Percentiles rank a stretch among this genome's conserved stretches.
Evolutionary conservation across 2,888 invertebrate species (phyloP).

Genomic region (Lycaena phlaeas): DNA sequence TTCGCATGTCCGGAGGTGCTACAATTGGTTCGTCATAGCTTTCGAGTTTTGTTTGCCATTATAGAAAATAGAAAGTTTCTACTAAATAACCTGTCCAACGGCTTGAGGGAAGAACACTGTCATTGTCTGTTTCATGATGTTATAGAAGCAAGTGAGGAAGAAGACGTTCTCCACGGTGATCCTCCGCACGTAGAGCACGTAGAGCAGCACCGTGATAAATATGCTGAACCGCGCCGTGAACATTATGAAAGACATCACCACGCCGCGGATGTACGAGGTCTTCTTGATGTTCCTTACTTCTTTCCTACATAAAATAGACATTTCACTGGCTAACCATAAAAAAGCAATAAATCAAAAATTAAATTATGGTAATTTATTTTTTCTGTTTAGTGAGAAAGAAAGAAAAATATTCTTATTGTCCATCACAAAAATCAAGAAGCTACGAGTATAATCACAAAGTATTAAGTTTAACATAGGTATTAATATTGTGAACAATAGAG

Average conservation of each 20-base stretch:
- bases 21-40: too few relatives aligned
- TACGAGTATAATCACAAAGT: too few relatives aligned
- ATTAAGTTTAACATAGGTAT: too few relatives aligned
- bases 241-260: slow-evolving; percentile 76
- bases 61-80: too few relatives aligned
- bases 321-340: too few relatives aligned
- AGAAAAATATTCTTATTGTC: too few relatives aligned
- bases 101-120: slow-evolving; percentile 79
- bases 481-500: too few relatives aligned
- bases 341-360: too few relatives aligned
- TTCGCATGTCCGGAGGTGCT: too few relatives aligned
- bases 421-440: too few relatives aligned
- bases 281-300: slow-evolving; percentile 55
- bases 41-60: too few relatives aligned
- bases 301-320: slow-evolving; percentile 28
- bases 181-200: slow-evolving; percentile 72
- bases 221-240: slow-evolving; percentile 78
- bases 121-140: slow-evolving; percentile 80
- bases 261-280: slow-evolving; percentile 71
- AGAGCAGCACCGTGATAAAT: slow-evolving; percentile 78
- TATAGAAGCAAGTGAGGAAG: slow-evolving; percentile 81
- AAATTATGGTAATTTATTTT: too few relatives aligned
- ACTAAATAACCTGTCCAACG: slow-evolving; percentile 51
- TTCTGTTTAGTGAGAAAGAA: neutral
- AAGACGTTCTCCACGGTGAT: slow-evolving; percentile 82